Conservation (phyloP, 2,888 invertebrate genomes). For the Buathra laborator region DNA sequence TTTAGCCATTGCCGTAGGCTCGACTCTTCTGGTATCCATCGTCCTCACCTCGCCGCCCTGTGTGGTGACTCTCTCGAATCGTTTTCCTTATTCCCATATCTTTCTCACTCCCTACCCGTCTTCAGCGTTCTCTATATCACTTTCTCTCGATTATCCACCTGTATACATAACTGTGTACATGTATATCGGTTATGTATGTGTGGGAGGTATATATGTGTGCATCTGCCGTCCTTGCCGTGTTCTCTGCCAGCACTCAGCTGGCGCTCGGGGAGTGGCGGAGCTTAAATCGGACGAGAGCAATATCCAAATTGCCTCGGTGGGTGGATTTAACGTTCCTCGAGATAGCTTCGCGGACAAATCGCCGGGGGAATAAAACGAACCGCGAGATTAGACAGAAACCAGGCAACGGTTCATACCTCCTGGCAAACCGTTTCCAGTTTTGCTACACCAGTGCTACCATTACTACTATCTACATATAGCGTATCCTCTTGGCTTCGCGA, state of each 20-base stretch:
- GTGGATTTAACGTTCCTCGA: constrained; percentile 77
- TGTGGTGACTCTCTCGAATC: background rate
- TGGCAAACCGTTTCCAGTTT: constrained; percentile 57
- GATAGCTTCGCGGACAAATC: constrained; percentile 78
- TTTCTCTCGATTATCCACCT: constrained; percentile 19
- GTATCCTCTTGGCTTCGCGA: constrained; percentile 14
- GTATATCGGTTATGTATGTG: constrained; percentile 16
- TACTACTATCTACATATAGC: background rate
- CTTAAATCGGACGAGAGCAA: constrained; percentile 78
- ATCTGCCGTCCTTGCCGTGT: constrained; percentile 18
- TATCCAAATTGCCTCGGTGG: constrained; percentile 81
- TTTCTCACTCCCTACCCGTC: background rate
- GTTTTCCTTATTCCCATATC: background rate
- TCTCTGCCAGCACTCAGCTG: constrained; percentile 45
- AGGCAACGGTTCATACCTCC: constrained; percentile 58
- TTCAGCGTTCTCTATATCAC: constrained; percentile 25
- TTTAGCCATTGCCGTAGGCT: background rate
- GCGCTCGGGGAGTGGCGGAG: constrained; percentile 52
- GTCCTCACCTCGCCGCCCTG: background rate
- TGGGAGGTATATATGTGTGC: background rate
- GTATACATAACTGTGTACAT: constrained; percentile 1
- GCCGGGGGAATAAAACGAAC: constrained; percentile 78
- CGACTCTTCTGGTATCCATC: constrained; percentile 4
- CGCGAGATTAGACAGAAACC: constrained; percentile 77
- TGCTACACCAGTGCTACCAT: constrained; percentile 35